A percentile compares a stretch with the other conserved stretches of the same genome.
Conservation (phyloP, 2,797 vertebrate genomes). For the Synaphobranchus kaupii region DNA sequence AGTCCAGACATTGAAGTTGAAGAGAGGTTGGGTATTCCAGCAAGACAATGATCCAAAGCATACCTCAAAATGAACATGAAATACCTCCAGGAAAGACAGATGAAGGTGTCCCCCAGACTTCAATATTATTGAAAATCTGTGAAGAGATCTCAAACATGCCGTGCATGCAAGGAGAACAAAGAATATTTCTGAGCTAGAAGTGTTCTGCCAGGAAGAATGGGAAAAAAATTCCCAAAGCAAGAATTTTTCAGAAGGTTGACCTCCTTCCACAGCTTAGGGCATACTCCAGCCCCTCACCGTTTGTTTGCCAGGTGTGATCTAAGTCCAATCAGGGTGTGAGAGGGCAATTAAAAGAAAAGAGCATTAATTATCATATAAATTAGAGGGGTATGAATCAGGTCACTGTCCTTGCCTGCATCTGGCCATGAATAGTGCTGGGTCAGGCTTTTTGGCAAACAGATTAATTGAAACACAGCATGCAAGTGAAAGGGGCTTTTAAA, state of each 20-base stretch:
- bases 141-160: no score
- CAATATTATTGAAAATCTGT: no score
- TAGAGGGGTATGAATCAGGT: constrained; percentile 71
- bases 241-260: constrained; percentile 2
- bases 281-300: neutral
- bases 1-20: no score
- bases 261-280: constrained; percentile 42
- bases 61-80: no score
- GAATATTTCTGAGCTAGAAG: no score
- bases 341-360: constrained; percentile 71
- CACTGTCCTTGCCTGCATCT: constrained; percentile 56
- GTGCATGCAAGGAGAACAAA: no score
- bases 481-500: constrained; percentile 53
- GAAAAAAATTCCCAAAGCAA: no score
- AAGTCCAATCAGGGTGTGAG: constrained; percentile 66
- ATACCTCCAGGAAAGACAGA: no score
- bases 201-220: no score
- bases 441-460: constrained; percentile 63
- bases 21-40: no score
- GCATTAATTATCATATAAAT: constrained; percentile 77
- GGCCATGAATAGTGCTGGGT: constrained; percentile 49
- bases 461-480: constrained; percentile 64
- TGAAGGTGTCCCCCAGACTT: no score
- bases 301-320: constrained; percentile 43
- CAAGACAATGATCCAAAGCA: no score